Base-by-base conservation (phyloP, 2,113 vertebrate species). In the Nannospalax galili region DNA sequence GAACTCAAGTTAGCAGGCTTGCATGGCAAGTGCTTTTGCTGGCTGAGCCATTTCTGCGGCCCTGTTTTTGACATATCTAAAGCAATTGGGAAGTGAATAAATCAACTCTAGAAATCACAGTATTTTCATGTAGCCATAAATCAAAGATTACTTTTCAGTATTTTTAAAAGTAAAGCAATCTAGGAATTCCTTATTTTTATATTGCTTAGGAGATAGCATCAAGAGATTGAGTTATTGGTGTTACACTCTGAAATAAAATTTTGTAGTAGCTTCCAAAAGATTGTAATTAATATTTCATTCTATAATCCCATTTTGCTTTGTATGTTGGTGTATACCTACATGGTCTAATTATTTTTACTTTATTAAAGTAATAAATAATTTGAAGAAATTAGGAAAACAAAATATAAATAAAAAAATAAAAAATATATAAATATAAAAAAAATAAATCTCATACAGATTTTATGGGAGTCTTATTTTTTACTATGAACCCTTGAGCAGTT, bases 161-260 rank as follows among this genome's bases (percentile, higher is more conserved):
- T 79, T 93, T 90, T 94, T 60, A 84, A 85, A 94, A 84, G 42
- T 64, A 48, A 40, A n/a, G 35, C 40, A 58, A 73, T 48, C 7
- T 69, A 35, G 8, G 14, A 87, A 26, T 78, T 62, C 30, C 7
- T 77, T 60, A 12, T 32, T 35, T 74, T 81, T 64, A 32, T 30
- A 56, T 35, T 91, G 32, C 22, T 82, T 3, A 20, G 28, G n/a
- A 40, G 40, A 30, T 69, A 40, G 69, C n/a, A 42, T 9, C 45
- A 2, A 86, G 84, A 14, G n/a, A 58, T 89, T 56, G 30, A 69
- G 40, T 48, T 52, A 79, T 42, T 64, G 60, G 9, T 9, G 26
- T 92, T 80, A 15, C 24, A n/a, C 84, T 92, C 73, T 75, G 35
- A 69, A 77, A 86, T 84, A 92, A 52, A 35, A 15, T 92, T 56